Percentiles rank a stretch among this genome's conserved stretches.
These are phyloP conservation scores for Epizoanthus scotinus DNA, from an alignment of 92 coral and sea anemone species.

Conservation along the genomic window DNA sequence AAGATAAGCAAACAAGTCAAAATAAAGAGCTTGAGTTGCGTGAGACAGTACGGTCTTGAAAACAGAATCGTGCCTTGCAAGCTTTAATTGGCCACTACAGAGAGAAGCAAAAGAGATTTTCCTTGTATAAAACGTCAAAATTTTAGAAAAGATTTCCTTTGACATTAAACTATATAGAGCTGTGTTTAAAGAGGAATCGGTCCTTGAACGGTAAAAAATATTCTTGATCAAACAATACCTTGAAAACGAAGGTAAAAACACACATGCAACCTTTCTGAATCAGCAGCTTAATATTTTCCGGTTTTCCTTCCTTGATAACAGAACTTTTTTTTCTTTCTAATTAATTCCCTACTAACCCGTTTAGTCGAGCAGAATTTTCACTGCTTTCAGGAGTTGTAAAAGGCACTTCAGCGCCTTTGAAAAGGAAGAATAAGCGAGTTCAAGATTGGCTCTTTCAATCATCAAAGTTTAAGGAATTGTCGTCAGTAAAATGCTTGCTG, in stretches of 20 bases:
- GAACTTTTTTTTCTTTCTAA: conserved; percentile 11
- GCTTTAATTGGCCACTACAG: conserved; percentile 26
- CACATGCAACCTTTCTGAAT: conserved; percentile 16
- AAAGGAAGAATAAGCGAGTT: background rate
- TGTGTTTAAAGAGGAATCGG: background rate
- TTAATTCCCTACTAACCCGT: background rate
- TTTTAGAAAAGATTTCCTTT: background rate
- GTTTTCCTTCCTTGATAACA: conserved; percentile 62
- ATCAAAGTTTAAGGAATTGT: conserved; percentile 15
- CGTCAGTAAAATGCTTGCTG: conserved; percentile 29
- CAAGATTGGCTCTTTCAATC: conserved; percentile 21
- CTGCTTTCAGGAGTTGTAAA: background rate
- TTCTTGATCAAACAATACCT: conserved; percentile 23
- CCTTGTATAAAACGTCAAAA: background rate
- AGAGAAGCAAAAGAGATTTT: background rate
- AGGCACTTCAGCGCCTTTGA: background rate
- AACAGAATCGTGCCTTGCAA: conserved; percentile 10
- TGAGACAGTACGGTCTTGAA: conserved; percentile 33
- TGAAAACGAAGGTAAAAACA: conserved; percentile 14
- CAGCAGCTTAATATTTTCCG: conserved; percentile 51
- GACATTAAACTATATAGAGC: background rate
- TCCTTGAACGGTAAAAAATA: background rate
- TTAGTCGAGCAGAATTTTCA: background rate
- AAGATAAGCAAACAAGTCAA: conserved; percentile 41
- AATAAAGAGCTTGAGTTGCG: conserved; percentile 34